These are phyloP conservation scores for Eupsilia transversa DNA, from an alignment of 2,888 invertebrate species.

Conservation along the genomic window DNA sequence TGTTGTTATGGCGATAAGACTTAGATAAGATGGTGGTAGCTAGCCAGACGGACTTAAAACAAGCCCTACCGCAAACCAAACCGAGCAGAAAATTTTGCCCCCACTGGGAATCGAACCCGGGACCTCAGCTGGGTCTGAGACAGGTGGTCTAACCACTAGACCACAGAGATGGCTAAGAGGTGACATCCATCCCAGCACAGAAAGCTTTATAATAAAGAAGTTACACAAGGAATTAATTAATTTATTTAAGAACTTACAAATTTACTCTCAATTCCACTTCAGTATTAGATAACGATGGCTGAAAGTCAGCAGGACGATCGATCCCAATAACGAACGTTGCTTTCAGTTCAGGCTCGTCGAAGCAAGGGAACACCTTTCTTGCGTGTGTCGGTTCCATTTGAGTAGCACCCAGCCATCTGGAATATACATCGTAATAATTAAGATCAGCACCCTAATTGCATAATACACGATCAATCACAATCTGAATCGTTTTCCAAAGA, in stretches of 20 bases:
- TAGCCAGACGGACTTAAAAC: no score
- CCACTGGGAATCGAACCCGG: no score
- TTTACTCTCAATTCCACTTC: conserved; percentile 70
- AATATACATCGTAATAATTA: conserved; percentile 54
- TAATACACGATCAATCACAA: no score
- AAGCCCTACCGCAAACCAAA: no score
- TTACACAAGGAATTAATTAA: background rate
- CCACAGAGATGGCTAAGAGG: no score
- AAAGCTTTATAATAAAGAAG: background rate
- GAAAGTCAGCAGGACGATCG: conserved; percentile 78
- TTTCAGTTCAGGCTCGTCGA: conserved; percentile 92
- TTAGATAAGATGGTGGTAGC: no score
- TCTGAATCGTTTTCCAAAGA: no score
- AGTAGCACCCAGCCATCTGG: conserved; percentile 92
- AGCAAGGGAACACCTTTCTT: conserved; percentile 94
- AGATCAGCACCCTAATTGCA: no score
- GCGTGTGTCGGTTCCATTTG: conserved; percentile 93
- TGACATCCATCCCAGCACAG: background rate
- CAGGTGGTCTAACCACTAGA: no score
- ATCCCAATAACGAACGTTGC: conserved; percentile 87
- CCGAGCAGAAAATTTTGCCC: no score
- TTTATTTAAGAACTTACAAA: conserved; percentile 75
- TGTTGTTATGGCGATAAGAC: no score
- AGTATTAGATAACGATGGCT: conserved; percentile 82
- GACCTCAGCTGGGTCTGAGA: no score